These are phyloP conservation scores for Chondrosia reniformis DNA, from an alignment of 37 sponge, comb jelly and placozoan genomes.

Conservation along the genomic window DNA sequence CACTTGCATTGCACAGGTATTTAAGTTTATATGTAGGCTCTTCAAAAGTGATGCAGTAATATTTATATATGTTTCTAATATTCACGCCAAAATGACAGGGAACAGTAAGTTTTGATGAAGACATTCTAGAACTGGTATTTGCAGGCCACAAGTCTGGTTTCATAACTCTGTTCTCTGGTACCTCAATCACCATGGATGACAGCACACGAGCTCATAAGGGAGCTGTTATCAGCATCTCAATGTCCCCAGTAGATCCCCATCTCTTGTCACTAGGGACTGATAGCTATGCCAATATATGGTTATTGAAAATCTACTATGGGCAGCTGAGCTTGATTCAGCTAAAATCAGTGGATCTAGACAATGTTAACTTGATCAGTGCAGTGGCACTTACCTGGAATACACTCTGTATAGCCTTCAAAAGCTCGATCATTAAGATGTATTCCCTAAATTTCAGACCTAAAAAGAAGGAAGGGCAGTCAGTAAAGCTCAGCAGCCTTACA, in stretches of 20 bases:
- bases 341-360: background rate
- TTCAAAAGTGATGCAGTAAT: background rate
- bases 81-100: too few species aligned
- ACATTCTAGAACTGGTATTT: slow-evolving; percentile 24
- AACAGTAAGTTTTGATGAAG: background rate
- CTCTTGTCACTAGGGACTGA: slow-evolving; percentile 48
- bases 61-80: background rate
- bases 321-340: background rate
- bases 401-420: background rate
- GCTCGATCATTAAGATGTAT: background rate
- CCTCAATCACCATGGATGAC: slow-evolving; percentile 22
- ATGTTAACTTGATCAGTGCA: background rate
- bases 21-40: background rate
- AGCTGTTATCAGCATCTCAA: slow-evolving; percentile 21
- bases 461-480: background rate
- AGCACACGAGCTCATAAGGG: slow-evolving; percentile 52
- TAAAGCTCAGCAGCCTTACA: background rate
- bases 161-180: slow-evolving; percentile 33
- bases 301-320: slow-evolving; percentile 11
- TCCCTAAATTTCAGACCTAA: too few species aligned
- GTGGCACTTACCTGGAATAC: background rate
- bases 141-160: slow-evolving; percentile 46
- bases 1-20: slow-evolving; percentile 36
- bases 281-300: slow-evolving; percentile 43
- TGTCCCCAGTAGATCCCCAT: slow-evolving; percentile 15